Base-by-base conservation (phyloP, 2,888 invertebrate species). In the Hirudinaria manillensis region DNA sequence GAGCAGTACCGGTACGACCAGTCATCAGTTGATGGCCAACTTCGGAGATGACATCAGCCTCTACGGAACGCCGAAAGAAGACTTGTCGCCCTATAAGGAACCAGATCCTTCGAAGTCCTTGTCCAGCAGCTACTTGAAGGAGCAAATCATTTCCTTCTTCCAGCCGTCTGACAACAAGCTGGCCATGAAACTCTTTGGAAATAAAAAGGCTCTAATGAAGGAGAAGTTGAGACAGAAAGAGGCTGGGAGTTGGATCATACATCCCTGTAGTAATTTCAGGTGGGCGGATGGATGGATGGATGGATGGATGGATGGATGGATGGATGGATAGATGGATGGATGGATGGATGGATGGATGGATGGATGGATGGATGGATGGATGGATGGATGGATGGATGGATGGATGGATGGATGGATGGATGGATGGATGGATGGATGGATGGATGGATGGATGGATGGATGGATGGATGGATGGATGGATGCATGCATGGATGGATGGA, bases 181-280 rank as follows among this genome's bases (percentile, higher is more conserved):
- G 86, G 96, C 97, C 84, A 97, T 98, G 96, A 98, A 98, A 88
- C 90, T 98, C 83, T 98, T 97, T 89, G 97, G 97, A 85, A 95
- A 94, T 87, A 96, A 95, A 88, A 97, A 97, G 89, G 96, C 97
- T 79, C 90, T 97, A 83, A 94, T 96, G 92, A 97, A 96, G 88
- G 97, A 98, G 89, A 89, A 96, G 86, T 94, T 95, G 88, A 89
- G 97, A 86, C 97, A 97, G 89, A 95, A 96, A 88, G 93, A 94
- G 84, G 94, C 95, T 80, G 97, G 96, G 81, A 95, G 96, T 87
- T 97, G 96, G 96, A 95, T 98, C 86, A 97, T 97, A 87, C 97
- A 98, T 90, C 97, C 97, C 80, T 97, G 97, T 89, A 95, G 94
- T 89, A 96, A 94, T 90, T 98, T 98, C 90, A 93, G 97, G 97